Evolutionary conservation across 2,797 vertebrate species (phyloP).

Genomic region (Petrocephalus sullivani): DNA sequence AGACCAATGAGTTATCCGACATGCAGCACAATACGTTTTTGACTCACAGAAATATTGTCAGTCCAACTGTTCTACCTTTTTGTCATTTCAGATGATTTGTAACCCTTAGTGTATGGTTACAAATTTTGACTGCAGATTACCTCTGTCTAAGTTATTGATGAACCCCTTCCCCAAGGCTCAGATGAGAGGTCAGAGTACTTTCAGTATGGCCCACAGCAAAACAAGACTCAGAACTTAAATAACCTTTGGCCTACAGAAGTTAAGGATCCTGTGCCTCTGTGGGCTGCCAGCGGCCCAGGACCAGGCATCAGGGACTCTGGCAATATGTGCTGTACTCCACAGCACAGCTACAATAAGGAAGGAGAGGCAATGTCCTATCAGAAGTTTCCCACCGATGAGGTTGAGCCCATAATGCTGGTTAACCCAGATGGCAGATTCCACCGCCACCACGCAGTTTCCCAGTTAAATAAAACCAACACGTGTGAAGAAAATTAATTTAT

Average conservation of each 20-base stretch:
- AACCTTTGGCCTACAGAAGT: neutral
- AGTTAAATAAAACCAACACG: neutral
- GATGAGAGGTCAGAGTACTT: neutral
- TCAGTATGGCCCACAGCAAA: neutral
- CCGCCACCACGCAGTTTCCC: neutral
- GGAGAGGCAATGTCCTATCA: neutral
- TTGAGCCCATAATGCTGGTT: neutral
- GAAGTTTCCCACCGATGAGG: neutral
- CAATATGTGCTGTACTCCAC: neutral
- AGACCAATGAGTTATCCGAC: neutral
- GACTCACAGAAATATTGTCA: neutral
- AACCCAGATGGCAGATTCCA: neutral
- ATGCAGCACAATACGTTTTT: neutral
- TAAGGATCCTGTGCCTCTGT: neutral
- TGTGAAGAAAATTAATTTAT: neutral
- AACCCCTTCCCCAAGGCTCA: neutral
- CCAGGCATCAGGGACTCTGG: neutral
- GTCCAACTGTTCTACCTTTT: neutral
- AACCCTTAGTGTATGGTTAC: neutral
- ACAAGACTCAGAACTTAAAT: neutral
- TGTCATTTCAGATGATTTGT: neutral
- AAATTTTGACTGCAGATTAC: neutral
- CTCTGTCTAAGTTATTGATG: neutral
- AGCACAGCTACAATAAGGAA: neutral
- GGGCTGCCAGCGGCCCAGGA: neutral